A percentile compares a stretch with the other conserved stretches of the same genome.
phyloP scores from a whole-genome alignment of 92 coral and sea anemone genomes.

The Porites rus region DNA sequence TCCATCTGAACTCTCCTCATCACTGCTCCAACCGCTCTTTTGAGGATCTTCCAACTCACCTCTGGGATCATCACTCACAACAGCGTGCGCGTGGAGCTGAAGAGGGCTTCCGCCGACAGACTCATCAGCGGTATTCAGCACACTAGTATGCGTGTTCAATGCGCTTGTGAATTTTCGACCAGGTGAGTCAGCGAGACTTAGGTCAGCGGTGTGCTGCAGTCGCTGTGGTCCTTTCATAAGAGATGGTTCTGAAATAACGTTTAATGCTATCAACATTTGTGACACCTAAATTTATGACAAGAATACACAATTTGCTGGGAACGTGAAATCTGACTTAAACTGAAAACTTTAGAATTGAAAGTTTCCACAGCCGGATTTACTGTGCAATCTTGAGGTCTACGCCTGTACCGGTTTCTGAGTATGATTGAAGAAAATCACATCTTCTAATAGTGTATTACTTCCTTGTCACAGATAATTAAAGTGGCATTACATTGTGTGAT shows the following conservation, averaged over 20 bases:
- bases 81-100: slow-evolving; percentile 27
- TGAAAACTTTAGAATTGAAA: too few species aligned
- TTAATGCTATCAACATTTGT: not conserved
- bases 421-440: too few species aligned
- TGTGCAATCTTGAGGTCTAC: too few species aligned
- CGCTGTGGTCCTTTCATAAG: slow-evolving; percentile 27
- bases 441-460: not conserved
- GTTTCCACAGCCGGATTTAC: too few species aligned
- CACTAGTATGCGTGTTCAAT: slow-evolving; percentile 78
- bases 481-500: not conserved
- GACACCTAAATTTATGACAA: too few species aligned
- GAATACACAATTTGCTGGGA: not conserved
- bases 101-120: slow-evolving; percentile 45
- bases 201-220: slow-evolving; percentile 50
- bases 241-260: slow-evolving; percentile 11
- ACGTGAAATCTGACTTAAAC: not conserved
- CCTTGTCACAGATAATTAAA: not conserved
- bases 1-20: slow-evolving; percentile 61
- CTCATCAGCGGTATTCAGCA: slow-evolving; percentile 75
- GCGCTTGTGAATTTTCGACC: slow-evolving; percentile 75
- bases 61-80: slow-evolving; percentile 37
- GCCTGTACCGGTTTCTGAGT: too few species aligned
- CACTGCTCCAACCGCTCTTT: slow-evolving; percentile 46
- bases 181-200: slow-evolving; percentile 55
- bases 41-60: slow-evolving; percentile 39